Evolutionary conservation across 2,113 vertebrate species (phyloP).

Genomic region (Balaeniceps rex): DNA sequence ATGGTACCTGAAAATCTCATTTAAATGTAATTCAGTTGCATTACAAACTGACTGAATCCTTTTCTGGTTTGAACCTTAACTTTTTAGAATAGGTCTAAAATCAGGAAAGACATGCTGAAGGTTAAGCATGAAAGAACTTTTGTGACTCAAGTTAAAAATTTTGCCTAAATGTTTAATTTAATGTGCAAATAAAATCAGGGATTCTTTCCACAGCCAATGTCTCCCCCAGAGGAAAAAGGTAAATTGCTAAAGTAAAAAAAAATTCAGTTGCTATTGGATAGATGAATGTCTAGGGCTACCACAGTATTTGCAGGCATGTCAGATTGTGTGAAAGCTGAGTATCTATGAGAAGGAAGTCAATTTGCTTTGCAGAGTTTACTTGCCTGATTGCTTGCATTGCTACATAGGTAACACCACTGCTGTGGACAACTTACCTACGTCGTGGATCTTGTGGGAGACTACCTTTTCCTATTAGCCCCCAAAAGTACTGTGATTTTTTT

Average conservation of each 20-base stretch:
- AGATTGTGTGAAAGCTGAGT: not conserved
- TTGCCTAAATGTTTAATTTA: not conserved
- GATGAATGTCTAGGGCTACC: not conserved
- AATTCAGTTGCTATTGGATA: not conserved
- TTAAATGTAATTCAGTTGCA: not conserved
- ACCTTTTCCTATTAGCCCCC: not conserved
- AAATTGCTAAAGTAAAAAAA: not conserved
- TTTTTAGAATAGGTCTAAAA: not conserved
- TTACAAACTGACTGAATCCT: not conserved
- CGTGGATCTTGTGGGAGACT: not conserved
- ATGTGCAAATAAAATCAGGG: not conserved
- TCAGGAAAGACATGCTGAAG: not conserved
- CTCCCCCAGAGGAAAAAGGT: not conserved
- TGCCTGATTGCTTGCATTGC: not conserved
- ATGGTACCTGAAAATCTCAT: not conserved
- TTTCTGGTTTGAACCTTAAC: not conserved
- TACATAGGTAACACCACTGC: not conserved
- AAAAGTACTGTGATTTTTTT: accelerated
- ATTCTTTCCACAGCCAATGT: not conserved
- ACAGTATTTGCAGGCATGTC: not conserved
- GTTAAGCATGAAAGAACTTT: not conserved
- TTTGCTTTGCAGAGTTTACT: not conserved
- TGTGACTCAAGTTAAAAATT: not conserved
- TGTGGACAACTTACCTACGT: accelerated
- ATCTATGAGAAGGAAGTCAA: not conserved